Evolutionary conservation across 2,113 vertebrate species (phyloP).

Genomic region (Dromas ardeola): DNA sequence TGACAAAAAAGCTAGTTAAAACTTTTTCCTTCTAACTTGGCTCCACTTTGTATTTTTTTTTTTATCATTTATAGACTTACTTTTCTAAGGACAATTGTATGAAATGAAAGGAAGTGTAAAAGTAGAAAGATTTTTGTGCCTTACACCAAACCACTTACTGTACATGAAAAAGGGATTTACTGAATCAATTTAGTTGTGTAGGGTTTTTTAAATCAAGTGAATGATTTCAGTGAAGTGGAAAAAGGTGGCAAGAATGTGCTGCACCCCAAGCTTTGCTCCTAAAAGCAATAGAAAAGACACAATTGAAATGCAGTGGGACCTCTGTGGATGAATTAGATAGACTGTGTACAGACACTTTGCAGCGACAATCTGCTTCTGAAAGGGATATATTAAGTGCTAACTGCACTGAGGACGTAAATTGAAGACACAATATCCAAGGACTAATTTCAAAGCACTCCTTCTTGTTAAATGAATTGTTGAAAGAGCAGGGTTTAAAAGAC

Average conservation of each 20-base stretch:
- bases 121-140: slow-evolving; percentile 66
- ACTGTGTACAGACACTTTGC: slow-evolving; percentile 60
- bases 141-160: slow-evolving; percentile 68
- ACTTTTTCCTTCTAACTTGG: slow-evolving; percentile 61
- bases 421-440: slow-evolving; percentile 66
- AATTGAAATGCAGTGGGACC: slow-evolving; percentile 68
- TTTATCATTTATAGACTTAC: slow-evolving; percentile 60
- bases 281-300: slow-evolving; percentile 64
- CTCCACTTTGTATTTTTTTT: slow-evolving; percentile 46
- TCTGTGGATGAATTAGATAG: slow-evolving; percentile 60
- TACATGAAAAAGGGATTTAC: slow-evolving; percentile 72
- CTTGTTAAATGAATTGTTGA: slow-evolving; percentile 64
- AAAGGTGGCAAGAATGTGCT: slow-evolving; percentile 64
- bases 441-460: slow-evolving; percentile 69
- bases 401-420: slow-evolving; percentile 52
- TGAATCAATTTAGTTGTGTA: slow-evolving; percentile 69
- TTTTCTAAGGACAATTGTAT: slow-evolving; percentile 68
- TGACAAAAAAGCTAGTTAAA: slow-evolving; percentile 62
- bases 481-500: slow-evolving; percentile 62
- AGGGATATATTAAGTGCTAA: slow-evolving; percentile 65
- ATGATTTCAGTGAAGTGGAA: slow-evolving; percentile 64
- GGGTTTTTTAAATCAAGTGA: slow-evolving; percentile 69
- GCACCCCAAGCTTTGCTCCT: slow-evolving; percentile 54
- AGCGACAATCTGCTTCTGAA: slow-evolving; percentile 65
- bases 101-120: slow-evolving; percentile 69